Evolutionary conservation across 2,113 vertebrate genomes (phyloP).

Genomic region (Platichthys stellatus): DNA sequence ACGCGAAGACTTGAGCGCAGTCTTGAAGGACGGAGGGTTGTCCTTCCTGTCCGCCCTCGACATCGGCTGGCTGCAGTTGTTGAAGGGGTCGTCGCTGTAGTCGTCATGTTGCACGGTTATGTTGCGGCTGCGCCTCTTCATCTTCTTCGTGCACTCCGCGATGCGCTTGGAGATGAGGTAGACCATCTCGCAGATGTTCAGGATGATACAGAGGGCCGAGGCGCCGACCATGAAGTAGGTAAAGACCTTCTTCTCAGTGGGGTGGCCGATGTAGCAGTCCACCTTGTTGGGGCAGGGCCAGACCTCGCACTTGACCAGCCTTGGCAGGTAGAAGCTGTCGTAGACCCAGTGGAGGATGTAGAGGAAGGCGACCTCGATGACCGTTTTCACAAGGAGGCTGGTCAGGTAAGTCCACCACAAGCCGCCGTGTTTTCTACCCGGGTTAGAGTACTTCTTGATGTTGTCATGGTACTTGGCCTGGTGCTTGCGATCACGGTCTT

Average conservation of each 20-base stretch:
- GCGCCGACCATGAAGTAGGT: constrained; percentile 91
- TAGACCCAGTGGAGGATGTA: constrained; percentile 88
- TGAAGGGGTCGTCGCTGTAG: constrained; percentile 58
- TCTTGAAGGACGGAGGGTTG: constrained; percentile 54
- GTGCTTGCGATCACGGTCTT: constrained; percentile 84
- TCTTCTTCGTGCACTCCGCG: constrained; percentile 39
- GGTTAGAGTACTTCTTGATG: constrained; percentile 77
- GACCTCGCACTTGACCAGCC: constrained; percentile 84
- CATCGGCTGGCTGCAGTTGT: constrained; percentile 33
- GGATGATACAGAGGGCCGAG: constrained; percentile 85
- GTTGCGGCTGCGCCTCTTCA: constrained; percentile 27
- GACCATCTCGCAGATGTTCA: constrained; percentile 87
- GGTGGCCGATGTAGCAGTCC: constrained; percentile 89
- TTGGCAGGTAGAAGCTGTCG: constrained; percentile 85
- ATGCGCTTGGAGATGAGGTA: constrained; percentile 86
- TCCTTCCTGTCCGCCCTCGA: constrained; percentile 43
- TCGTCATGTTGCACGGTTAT: background rate
- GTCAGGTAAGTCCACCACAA: constrained; percentile 86
- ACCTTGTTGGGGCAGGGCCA: constrained; percentile 86
- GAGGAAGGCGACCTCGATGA: constrained; percentile 85
- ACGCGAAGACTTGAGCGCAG: background rate
- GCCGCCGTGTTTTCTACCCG: constrained; percentile 81
- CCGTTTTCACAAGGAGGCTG: constrained; percentile 87
- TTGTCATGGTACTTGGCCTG: constrained; percentile 72
- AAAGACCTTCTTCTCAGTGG: constrained; percentile 90